A percentile compares a stretch with the other conserved stretches of the same genome.
These are phyloP conservation scores for Leptatherina wallacei DNA, from an alignment of 2,797 vertebrate genomes.

Conservation along the genomic window DNA sequence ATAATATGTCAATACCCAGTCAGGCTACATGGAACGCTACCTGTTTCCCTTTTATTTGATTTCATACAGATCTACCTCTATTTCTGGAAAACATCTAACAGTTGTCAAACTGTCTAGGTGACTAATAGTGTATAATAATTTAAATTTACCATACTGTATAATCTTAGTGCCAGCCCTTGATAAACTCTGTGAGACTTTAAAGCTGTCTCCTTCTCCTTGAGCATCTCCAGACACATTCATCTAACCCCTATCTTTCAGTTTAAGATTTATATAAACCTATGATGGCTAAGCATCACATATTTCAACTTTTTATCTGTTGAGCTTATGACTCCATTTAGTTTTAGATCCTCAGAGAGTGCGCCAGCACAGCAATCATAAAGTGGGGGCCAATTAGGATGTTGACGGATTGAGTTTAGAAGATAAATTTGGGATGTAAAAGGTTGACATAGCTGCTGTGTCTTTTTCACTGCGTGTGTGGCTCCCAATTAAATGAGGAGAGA, in stretches of 20 bases:
- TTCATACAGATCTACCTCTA: slow-evolving; percentile 40
- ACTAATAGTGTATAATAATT: slow-evolving; percentile 57
- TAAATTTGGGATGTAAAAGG: slow-evolving; percentile 85
- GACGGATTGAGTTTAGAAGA: slow-evolving; percentile 87
- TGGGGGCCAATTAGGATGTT: slow-evolving; percentile 84
- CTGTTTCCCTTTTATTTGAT: slow-evolving; percentile 67
- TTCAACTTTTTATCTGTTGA: slow-evolving; percentile 81
- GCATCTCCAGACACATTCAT: slow-evolving; percentile 77
- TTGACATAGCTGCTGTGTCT: slow-evolving; percentile 84
- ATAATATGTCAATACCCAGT: slow-evolving; percentile 85
- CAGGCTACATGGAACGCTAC: slow-evolving; percentile 71
- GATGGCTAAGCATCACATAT: slow-evolving; percentile 82
- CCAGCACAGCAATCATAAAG: slow-evolving; percentile 80
- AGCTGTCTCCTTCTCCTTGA: slow-evolving; percentile 58
- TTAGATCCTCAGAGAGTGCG: slow-evolving; percentile 82
- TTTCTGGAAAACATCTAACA: slow-evolving; percentile 41
- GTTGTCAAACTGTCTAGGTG: slow-evolving; percentile 35
- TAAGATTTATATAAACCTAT: slow-evolving; percentile 82
- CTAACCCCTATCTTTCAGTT: slow-evolving; percentile 76
- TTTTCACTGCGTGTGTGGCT: slow-evolving; percentile 75
- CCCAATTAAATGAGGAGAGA: slow-evolving; percentile 81
- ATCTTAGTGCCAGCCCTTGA: slow-evolving; percentile 50
- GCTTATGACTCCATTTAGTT: slow-evolving; percentile 85
- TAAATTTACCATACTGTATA: slow-evolving; percentile 34
- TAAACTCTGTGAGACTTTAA: slow-evolving; percentile 62